These are phyloP conservation scores for Acanthochromis polyacanthus DNA, from an alignment of 2,113 vertebrate species.

Conservation along the genomic window DNA sequence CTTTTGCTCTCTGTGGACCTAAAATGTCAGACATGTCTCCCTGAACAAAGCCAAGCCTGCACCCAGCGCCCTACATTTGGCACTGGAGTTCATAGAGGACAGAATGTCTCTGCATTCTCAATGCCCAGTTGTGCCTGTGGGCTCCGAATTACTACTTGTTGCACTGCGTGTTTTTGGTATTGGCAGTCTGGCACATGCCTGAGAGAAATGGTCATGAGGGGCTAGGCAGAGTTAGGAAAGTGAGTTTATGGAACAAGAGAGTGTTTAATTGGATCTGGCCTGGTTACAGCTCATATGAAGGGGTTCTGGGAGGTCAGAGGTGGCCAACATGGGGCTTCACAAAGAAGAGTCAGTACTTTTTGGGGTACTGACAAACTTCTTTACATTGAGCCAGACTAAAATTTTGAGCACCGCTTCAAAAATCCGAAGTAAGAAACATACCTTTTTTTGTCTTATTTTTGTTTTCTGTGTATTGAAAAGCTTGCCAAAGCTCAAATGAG, in stretches of 20 bases:
- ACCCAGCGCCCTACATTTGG: constrained; percentile 35
- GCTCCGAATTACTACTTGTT: constrained; percentile 5
- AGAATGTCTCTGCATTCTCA: constrained; percentile 10
- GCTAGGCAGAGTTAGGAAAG: too few relatives aligned
- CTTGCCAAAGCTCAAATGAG: neutral
- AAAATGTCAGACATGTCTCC: constrained; percentile 46
- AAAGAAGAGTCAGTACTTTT: too few relatives aligned
- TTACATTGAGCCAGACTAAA: neutral
- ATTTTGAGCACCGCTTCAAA: too few relatives aligned
- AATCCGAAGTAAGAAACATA: too few relatives aligned
- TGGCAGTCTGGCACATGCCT: too few relatives aligned
- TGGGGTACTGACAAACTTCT: neutral
- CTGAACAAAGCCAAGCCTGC: constrained; percentile 48
- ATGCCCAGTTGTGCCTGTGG: neutral
- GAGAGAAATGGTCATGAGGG: too few relatives aligned
- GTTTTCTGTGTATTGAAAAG: neutral
- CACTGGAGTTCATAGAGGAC: constrained; percentile 4
- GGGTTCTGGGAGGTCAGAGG: neutral
- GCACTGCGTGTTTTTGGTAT: neutral
- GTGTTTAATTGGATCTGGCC: constrained; percentile 33
- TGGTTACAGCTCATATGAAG: constrained; percentile 14
- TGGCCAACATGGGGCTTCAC: too few relatives aligned
- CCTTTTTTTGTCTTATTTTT: neutral
- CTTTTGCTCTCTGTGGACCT: constrained; percentile 9
- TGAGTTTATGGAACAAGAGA: neutral